A percentile compares a stretch with the other conserved stretches of the same genome.
These are phyloP conservation scores for Xanthostigma xanthostigma DNA, from an alignment of 2,888 invertebrate species.

Conservation along the genomic window DNA sequence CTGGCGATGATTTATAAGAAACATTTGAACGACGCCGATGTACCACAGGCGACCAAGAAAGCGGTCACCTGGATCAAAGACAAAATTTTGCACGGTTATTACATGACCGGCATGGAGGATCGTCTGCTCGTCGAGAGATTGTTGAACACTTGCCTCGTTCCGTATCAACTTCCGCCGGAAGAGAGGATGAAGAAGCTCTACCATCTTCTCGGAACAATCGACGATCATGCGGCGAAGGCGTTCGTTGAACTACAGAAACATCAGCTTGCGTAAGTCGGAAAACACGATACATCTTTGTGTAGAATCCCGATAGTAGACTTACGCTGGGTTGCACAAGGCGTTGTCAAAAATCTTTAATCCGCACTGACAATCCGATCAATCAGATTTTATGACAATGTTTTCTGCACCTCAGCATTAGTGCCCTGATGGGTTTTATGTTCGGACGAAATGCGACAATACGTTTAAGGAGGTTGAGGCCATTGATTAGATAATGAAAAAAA, in stretches of 20 bases:
- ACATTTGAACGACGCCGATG: conserved; percentile 67
- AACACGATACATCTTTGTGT: background rate
- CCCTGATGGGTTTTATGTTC: too few species aligned
- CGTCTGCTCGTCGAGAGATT: conserved; percentile 81
- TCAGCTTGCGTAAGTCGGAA: conserved; percentile 49
- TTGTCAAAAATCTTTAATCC: too few species aligned
- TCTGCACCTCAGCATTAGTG: too few species aligned
- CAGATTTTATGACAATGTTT: too few species aligned
- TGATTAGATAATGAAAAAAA: too few species aligned
- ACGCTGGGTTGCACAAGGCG: too few species aligned
- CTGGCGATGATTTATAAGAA: conserved; percentile 87
- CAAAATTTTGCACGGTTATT: conserved; percentile 86
- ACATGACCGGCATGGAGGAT: conserved; percentile 67
- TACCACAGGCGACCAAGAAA: conserved; percentile 70
- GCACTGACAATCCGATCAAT: too few species aligned
- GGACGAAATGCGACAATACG: too few species aligned
- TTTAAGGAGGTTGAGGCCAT: too few species aligned
- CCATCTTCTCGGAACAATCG: conserved; percentile 82
- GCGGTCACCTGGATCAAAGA: conserved; percentile 94
- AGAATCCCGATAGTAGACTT: too few species aligned
- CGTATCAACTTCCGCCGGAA: conserved; percentile 72
- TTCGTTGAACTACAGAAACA: conserved; percentile 87
- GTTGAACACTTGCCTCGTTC: conserved; percentile 86
- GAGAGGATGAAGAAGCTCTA: conserved; percentile 89
- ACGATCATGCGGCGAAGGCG: conserved; percentile 88